Evolutionary conservation across 2,888 invertebrate genomes (phyloP).

Genomic region (Lasioglossum calceatum): DNA sequence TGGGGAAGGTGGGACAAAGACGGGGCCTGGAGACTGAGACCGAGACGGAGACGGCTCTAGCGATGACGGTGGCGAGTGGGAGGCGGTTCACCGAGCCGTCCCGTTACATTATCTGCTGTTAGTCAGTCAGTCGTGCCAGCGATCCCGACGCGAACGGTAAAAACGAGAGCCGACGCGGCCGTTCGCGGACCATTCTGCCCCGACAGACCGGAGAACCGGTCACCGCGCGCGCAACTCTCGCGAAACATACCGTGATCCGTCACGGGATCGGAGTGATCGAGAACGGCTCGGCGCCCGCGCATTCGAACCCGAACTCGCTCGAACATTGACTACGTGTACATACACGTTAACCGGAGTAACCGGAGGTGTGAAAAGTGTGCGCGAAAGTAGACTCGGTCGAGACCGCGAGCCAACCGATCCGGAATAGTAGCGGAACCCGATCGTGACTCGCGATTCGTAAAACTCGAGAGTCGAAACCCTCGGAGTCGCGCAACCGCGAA

Average conservation of each 20-base stretch:
- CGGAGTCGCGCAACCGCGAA: too few relatives aligned
- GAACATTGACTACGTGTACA: background rate
- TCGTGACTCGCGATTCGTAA: background rate
- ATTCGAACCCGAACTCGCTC: background rate
- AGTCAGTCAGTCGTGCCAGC: conserved; percentile 80
- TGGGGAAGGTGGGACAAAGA: background rate
- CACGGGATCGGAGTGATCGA: background rate
- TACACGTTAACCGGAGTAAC: background rate
- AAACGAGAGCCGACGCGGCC: conserved; percentile 42
- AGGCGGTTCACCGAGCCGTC: conserved; percentile 77
- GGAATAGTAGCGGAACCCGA: background rate
- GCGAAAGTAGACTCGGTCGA: conserved; percentile 5
- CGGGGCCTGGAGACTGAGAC: conserved; percentile 6
- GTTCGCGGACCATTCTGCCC: conserved; percentile 16
- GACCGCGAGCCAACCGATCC: conserved; percentile 20
- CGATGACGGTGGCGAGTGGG: conserved; percentile 73
- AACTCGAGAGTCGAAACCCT: background rate
- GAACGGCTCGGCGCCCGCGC: background rate
- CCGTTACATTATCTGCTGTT: conserved; percentile 82
- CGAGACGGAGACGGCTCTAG: conserved; percentile 52
- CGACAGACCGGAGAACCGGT: conserved; percentile 17
- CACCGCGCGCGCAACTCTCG: conserved; percentile 13
- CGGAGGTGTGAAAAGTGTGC: conserved; percentile 26
- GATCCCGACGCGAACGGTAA: conserved; percentile 70
- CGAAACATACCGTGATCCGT: background rate